A percentile compares a stretch with the other conserved stretches of the same genome.
Evolutionary conservation across 92 coral and sea anemone genomes (phyloP).

Genomic region (Porites evermanni): DNA sequence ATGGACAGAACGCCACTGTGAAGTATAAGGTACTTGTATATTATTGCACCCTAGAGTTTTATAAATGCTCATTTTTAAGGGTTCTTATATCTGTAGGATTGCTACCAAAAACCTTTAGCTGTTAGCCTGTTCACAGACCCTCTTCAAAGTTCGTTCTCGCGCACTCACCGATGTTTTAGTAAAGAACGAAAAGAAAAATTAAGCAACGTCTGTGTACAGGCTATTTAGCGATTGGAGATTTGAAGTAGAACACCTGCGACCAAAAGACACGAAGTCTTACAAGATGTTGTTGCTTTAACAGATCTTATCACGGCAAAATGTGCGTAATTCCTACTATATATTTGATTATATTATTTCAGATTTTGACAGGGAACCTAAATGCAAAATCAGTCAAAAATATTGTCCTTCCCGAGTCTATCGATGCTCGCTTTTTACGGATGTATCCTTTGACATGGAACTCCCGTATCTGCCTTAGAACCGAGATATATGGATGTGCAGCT

Average conservation of each 20-base stretch:
- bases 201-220: too few species aligned
- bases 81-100: too few species aligned
- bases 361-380: slow-evolving; percentile 55
- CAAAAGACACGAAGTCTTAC: too few species aligned
- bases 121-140: too few species aligned
- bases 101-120: too few species aligned
- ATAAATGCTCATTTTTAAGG: neutral
- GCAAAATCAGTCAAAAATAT: slow-evolving; percentile 49
- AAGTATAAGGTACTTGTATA: slow-evolving; percentile 60
- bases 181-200: too few species aligned
- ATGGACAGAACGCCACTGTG: slow-evolving; percentile 78
- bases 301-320: too few species aligned
- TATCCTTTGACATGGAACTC: slow-evolving; percentile 77
- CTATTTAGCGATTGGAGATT: too few species aligned
- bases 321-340: neutral
- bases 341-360: slow-evolving; percentile 28
- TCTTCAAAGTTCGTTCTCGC: too few species aligned
- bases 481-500: slow-evolving; percentile 87
- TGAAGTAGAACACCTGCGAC: too few species aligned
- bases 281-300: too few species aligned
- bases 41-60: neutral
- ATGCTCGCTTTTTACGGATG: slow-evolving; percentile 87
- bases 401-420: slow-evolving; percentile 63
- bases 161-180: too few species aligned
- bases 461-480: slow-evolving; percentile 82